A percentile compares a stretch with the other conserved stretches of the same genome.
phyloP scores from a whole-genome alignment of 1,140 invertebrate species.

The Melipona quadrifasciata region DNA sequence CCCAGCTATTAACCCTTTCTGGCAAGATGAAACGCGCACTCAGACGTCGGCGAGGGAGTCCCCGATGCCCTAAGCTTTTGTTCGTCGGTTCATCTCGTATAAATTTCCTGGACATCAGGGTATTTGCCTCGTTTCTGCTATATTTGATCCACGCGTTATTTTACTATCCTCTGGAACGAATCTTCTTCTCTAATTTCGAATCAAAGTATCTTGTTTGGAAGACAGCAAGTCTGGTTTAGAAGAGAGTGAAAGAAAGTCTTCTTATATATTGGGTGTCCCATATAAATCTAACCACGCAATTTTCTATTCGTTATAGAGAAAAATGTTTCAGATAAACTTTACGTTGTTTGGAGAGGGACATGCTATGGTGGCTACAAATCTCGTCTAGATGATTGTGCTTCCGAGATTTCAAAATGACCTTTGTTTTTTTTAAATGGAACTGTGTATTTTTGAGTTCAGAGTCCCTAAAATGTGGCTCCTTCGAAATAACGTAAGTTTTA shows the following conservation, averaged over 20 bases:
- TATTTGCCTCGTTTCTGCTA: not conserved
- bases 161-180: not conserved
- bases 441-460: no score
- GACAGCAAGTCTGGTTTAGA: not conserved
- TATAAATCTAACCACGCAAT: no score
- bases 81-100: not conserved
- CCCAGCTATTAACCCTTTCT: not conserved
- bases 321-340: no score
- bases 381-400: no score
- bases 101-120: slow-evolving; percentile 17
- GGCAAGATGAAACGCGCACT: slow-evolving; percentile 35
- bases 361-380: no score
- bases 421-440: no score
- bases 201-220: not conserved
- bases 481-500: no score
- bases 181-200: not conserved
- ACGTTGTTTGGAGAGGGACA: no score
- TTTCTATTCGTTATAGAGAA: no score
- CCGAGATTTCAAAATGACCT: no score
- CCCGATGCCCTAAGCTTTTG: slow-evolving; percentile 6
- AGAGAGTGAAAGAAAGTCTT: no score
- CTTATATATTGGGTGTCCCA: not conserved
- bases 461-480: no score
- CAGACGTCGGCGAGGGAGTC: slow-evolving; percentile 40
- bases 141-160: not conserved